Evolutionary conservation across 2,113 vertebrate genomes (phyloP), one percentile per base, ranked within the genome.

Genomic region (Actenoides lindsayi): DNA sequence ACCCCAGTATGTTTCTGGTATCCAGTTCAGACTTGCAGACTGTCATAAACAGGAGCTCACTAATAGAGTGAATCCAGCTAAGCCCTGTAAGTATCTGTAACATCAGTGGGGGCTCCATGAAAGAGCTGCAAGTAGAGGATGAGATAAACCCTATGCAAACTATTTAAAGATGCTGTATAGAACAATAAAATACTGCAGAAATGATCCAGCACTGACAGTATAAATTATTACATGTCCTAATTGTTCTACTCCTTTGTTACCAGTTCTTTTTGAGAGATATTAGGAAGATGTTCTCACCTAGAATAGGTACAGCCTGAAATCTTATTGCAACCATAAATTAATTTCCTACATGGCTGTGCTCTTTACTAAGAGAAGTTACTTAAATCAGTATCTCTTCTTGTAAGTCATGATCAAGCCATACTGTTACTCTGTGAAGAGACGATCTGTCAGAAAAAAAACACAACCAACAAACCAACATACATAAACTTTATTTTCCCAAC

Each of bases 361-460:
- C 80, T 89, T 91, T 64, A 63, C 24, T 10, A 59, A 59, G 20
- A 16, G 82, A 92, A 85, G 44, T 20, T 87, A 37, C 76, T 83
- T 93, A 91, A 94, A 90, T 79, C 28, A n/a, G 42, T 79, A 62
- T 50, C 25, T 94, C 12, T 68, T 84, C 69, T 83, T 77, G 25
- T 76, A 93, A 91, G 71, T 85, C 83, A 62, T 85, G 46, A 83
- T 73, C 63, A 93, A 91, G 10, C 37, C 46, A 63, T 83, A 75
- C 9, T 28, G 41, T 75, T 92, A 33, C 28, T 82, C 54, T 74
- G 19, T 28, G 51, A 79, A 90, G 25, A 93, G 33, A 31, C 18
- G 92, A 53, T 92, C 44, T 94, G 65, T 89, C 87, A 95, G 56
- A 48, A 87, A 96, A 91, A 94, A 83, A 75, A 75, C 67, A 93